Base-by-base conservation (phyloP, 1,140 invertebrate genomes). In the Diachasmimorpha longicaudata region DNA sequence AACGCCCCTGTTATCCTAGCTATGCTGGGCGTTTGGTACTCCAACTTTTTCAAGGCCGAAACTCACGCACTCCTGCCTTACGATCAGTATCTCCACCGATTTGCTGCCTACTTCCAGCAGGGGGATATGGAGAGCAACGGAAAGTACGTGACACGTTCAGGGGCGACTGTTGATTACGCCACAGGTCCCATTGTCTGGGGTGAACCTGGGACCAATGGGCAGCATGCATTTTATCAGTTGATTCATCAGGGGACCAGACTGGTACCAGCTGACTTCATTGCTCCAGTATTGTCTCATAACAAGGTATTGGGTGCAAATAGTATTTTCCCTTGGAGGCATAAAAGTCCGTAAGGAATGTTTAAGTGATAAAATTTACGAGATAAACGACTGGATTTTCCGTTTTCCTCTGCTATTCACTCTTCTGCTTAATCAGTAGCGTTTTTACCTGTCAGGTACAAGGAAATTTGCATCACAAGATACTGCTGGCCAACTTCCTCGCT, bases 51-150 rank as follows among this genome's bases (percentile, higher is more conserved):
- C 86, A 96, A 96, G 16, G 94, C 96, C 11, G 98, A 99, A 91
- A 99, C 98, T 0, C 96, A 99, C 83, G 96, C 97, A 8, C 90
- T 99, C 0, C 89, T 99, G 48, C 99, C 99, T 0, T 99, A 99
- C 89, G 99, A 99, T 88, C 96, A 99, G 90, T 99, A 99, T 88
- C 88, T 99, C 78, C 98, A 99, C 85, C 93, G 98, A 83, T 99
- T 99, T 90, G 96, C 99, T 46, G 98, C 99, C 11, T 99, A 99
- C 89, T 99, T 99, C 89, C 99, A 99, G 90, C 99, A 99, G 91
- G 98, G 98, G 11, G 99, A 99, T 86, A 99, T 99, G 99, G 99
- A 99, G 89, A 99, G 97, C 77, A 99, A 99, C 90, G 99, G 99
- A 81, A 99, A 99, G 91, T 98, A 94, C 84, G 94, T 95, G 11